These are phyloP conservation scores for Mormyrus proboscirostris DNA, from an alignment of 2,797 vertebrate genomes.

Conservation along the genomic window DNA sequence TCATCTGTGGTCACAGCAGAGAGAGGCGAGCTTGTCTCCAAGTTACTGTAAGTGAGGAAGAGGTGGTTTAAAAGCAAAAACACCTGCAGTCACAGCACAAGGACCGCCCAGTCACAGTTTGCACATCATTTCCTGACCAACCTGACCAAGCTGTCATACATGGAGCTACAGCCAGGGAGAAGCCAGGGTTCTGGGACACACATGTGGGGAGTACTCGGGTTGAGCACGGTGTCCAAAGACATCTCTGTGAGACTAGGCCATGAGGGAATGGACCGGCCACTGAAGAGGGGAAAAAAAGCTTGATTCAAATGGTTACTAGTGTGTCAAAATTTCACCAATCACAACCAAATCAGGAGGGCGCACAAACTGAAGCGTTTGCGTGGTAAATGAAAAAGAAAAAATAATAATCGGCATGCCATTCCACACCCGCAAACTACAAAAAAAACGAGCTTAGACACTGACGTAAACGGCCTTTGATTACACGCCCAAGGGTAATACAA, in stretches of 20 bases:
- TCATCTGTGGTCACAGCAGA: constrained; percentile 25
- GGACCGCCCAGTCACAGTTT: constrained; percentile 28
- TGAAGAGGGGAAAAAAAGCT: constrained; percentile 30
- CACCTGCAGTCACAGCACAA: not conserved
- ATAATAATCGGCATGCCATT: not conserved
- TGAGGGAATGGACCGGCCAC: constrained; percentile 49
- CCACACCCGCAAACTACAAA: not conserved
- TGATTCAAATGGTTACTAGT: not conserved
- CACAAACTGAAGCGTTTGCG: not conserved
- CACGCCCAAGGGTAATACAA: not conserved
- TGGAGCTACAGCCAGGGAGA: constrained; percentile 66
- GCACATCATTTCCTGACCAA: constrained; percentile 45
- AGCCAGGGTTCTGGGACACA: constrained; percentile 68
- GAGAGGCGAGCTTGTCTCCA: constrained; percentile 23
- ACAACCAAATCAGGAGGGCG: not conserved
- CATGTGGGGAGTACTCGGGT: constrained; percentile 30
- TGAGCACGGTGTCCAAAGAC: constrained; percentile 31
- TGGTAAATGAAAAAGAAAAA: not conserved
- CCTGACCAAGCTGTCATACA: constrained; percentile 70
- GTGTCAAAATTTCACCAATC: not conserved
- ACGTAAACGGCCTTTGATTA: not conserved
- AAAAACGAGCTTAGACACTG: not conserved
- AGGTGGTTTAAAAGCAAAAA: not conserved
- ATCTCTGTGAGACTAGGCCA: constrained; percentile 50
- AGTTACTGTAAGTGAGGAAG: constrained; percentile 22